phyloP scores from a whole-genome alignment of 2,113 vertebrate genomes.

The Archocentrus centrarchus region DNA sequence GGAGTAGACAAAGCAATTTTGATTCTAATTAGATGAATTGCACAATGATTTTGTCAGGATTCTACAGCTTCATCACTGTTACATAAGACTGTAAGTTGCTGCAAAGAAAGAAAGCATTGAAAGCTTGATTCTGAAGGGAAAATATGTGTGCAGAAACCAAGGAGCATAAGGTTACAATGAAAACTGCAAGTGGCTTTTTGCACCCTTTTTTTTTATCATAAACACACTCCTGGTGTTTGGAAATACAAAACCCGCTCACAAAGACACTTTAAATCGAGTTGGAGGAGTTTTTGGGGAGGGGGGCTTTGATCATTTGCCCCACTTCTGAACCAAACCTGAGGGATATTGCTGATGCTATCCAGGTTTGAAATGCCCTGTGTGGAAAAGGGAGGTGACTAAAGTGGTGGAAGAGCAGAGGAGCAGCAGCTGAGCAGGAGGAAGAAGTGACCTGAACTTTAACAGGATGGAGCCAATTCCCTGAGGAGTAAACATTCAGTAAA shows the following conservation, averaged over 20 bases:
- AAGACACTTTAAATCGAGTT: constrained; percentile 14
- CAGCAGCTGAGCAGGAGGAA: constrained; percentile 45
- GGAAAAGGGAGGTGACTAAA: constrained; percentile 62
- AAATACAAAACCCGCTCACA: constrained; percentile 34
- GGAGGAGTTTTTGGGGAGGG: not conserved
- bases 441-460: constrained; percentile 81
- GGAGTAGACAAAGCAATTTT: constrained; percentile 28
- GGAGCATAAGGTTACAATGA: not conserved
- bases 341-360: constrained; percentile 59
- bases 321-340: constrained; percentile 18
- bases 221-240: constrained; percentile 22
- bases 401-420: constrained; percentile 56
- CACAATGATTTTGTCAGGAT: constrained; percentile 1
- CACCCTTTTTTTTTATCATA: constrained; percentile 29
- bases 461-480: constrained; percentile 78
- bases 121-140: constrained; percentile 36
- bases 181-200: constrained; percentile 29
- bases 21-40: constrained; percentile 31
- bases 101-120: not conserved
- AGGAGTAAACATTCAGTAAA: constrained; percentile 82
- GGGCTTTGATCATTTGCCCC: constrained; percentile 33
- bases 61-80: constrained; percentile 18
- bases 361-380: constrained; percentile 39
- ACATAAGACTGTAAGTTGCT: not conserved
- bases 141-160: not conserved